phyloP scores from a whole-genome alignment of 2,888 invertebrate genomes.

The Lithophane semibrunnea region DNA sequence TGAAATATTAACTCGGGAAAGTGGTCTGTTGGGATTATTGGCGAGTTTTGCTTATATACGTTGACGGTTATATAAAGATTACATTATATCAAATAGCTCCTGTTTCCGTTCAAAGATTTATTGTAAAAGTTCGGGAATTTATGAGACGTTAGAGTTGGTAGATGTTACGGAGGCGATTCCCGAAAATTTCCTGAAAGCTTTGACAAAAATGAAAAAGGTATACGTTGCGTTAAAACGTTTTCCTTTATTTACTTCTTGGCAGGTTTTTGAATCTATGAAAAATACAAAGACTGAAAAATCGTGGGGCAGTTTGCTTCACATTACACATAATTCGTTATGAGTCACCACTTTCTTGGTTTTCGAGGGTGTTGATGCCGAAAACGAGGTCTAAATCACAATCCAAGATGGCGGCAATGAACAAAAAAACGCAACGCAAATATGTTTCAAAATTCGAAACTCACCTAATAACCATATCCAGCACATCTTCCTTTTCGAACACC shows the following conservation, averaged over 20 bases:
- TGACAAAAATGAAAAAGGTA: neutral
- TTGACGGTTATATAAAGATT: constrained; percentile 22
- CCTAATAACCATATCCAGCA: constrained; percentile 95
- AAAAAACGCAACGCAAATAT: neutral
- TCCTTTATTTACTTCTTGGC: neutral
- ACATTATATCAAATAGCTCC: constrained; percentile 28
- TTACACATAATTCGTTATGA: neutral
- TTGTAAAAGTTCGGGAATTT: constrained; percentile 26
- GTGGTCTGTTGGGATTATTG: constrained; percentile 28
- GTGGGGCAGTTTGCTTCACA: neutral
- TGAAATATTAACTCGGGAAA: constrained; percentile 39
- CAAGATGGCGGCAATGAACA: neutral
- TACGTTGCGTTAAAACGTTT: neutral
- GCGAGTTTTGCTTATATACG: constrained; percentile 25
- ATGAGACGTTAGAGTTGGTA: constrained; percentile 9
- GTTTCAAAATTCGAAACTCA: constrained; percentile 79
- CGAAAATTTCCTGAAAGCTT: neutral
- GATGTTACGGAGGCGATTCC: neutral
- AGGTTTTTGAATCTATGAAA: neutral
- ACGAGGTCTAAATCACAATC: neutral
- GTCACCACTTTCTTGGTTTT: too few relatives aligned
- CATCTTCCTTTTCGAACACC: constrained; percentile 95
- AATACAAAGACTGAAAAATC: neutral
- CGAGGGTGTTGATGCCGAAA: too few relatives aligned
- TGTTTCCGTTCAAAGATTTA: constrained; percentile 43